These are phyloP conservation scores for Fabriciana adippe DNA, from an alignment of 2,888 invertebrate species.

Conservation along the genomic window DNA sequence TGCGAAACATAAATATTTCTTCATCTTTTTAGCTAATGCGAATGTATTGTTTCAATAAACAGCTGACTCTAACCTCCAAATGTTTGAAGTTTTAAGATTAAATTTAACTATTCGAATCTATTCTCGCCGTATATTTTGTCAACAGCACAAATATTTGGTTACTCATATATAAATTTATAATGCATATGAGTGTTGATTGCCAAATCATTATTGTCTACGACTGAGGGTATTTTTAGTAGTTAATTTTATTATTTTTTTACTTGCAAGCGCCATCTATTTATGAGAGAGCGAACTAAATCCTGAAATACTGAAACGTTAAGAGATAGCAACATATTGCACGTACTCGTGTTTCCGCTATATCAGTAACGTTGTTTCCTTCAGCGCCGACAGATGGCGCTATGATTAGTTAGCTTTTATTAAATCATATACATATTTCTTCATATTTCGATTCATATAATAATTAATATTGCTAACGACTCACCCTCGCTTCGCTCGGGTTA, in stretches of 20 bases:
- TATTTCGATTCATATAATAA: neutral
- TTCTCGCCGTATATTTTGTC: constrained; percentile 20
- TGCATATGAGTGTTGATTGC: constrained; percentile 43
- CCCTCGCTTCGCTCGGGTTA: neutral
- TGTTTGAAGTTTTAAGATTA: no score
- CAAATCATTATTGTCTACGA: constrained; percentile 45
- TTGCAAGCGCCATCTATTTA: constrained; percentile 27
- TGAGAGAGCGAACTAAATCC: neutral
- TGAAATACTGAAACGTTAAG: neutral
- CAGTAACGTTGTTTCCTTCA: constrained; percentile 3
- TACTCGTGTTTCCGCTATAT: neutral
- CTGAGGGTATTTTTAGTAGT: constrained; percentile 43
- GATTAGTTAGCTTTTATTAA: neutral
- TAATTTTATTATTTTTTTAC: constrained; percentile 14
- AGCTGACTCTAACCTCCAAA: no score
- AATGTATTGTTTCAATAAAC: no score
- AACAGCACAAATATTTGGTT: constrained; percentile 35
- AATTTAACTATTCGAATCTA: neutral
- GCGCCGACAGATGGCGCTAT: constrained; percentile 30
- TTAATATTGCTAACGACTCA: no score
- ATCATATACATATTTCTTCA: neutral
- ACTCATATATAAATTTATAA: constrained; percentile 40
- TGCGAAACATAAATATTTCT: no score
- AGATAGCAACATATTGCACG: neutral
- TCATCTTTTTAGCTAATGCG: no score